Base-by-base conservation (phyloP, 1,140 invertebrate genomes). In the Luehdorfia chinensis region DNA sequence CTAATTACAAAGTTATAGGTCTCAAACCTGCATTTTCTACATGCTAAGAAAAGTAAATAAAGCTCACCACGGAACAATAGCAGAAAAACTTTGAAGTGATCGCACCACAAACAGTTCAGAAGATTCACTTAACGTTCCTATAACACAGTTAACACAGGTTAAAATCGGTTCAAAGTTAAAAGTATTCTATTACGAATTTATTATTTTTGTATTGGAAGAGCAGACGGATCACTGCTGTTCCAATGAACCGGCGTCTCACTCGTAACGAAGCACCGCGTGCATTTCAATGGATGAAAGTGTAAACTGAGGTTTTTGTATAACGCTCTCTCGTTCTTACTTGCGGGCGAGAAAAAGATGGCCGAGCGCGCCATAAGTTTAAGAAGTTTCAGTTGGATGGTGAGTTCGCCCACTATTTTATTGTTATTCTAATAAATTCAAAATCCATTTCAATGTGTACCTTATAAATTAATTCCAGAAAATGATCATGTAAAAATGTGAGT, bases 251-350 rank as follows among this genome's bases (percentile, higher is more conserved):
- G 77, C 75, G 73, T 63, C 69, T 76, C 71, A 56, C 54, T 68
- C 69, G 50, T 60, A 50, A 65, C 70, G 72, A 66, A 70, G 81
- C 68, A 72, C 74, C 77, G 81, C 75, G 77, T 84, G 79, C 81
- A 75, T 81, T 81, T 85, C 81, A 72, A 78, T 72, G 69, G 79
- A 84, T 78, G 81, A 85, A 85, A 81, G 81, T 84, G 71, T 85
- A 84, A 79, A 75, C 81, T 70, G 70, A 70, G 75, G 74, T 85
- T 84, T 85, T 85, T 85, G 81, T 85, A 83, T 84, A 76, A 68
- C 71, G 67, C 63, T 47, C 52, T 80, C 81, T 85, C 77, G 65
- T 51, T 84, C 55, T 32, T 41, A 49, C 66, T 25, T 44, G 55
- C 37, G 46, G 36, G 67, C 39, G 34, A 50, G 72, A 84, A 66